Evolutionary conservation across 1,140 invertebrate species (phyloP).

Genomic region (Brachionus koreanus): DNA sequence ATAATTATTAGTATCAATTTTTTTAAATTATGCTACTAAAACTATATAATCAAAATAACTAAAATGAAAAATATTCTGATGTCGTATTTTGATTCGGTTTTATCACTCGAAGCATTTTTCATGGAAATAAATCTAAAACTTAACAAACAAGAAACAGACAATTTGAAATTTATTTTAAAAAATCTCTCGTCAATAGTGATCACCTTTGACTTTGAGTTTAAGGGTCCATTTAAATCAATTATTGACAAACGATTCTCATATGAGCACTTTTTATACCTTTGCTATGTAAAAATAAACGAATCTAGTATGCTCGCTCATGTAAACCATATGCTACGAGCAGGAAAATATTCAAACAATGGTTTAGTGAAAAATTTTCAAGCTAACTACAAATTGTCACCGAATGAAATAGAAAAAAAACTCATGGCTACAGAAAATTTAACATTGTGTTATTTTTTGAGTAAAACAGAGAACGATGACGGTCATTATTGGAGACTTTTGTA

Average conservation of each 20-base stretch:
- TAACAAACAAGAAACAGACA: not conserved
- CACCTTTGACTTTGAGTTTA: slow-evolving; percentile 32
- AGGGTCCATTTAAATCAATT: slow-evolving; percentile 33
- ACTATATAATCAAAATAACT: not conserved
- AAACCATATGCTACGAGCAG: slow-evolving; percentile 22
- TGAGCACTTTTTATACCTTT: slow-evolving; percentile 27
- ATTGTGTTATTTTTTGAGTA: slow-evolving; percentile 10
- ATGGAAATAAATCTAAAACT: slow-evolving; percentile 30
- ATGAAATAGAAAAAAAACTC: slow-evolving; percentile 20
- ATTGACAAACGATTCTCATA: not conserved
- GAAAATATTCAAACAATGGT: not conserved
- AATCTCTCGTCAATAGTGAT: slow-evolving; percentile 7
- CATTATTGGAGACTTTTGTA: slow-evolving; percentile 8
- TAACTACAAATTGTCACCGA: not conserved
- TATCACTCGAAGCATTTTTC: slow-evolving; percentile 11
- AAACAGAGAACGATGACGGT: not conserved
- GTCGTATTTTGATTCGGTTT: slow-evolving; percentile 19
- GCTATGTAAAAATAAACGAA: slow-evolving; percentile 40
- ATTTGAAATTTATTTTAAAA: not conserved
- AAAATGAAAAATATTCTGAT: slow-evolving; percentile 40
- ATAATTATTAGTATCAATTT: no score
- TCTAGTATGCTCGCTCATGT: not conserved
- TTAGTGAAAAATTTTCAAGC: not conserved
- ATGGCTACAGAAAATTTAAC: slow-evolving; percentile 13
- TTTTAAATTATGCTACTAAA: no score